phyloP scores from a whole-genome alignment of 2,113 vertebrate species.

The Orthonyx spaldingii region DNA sequence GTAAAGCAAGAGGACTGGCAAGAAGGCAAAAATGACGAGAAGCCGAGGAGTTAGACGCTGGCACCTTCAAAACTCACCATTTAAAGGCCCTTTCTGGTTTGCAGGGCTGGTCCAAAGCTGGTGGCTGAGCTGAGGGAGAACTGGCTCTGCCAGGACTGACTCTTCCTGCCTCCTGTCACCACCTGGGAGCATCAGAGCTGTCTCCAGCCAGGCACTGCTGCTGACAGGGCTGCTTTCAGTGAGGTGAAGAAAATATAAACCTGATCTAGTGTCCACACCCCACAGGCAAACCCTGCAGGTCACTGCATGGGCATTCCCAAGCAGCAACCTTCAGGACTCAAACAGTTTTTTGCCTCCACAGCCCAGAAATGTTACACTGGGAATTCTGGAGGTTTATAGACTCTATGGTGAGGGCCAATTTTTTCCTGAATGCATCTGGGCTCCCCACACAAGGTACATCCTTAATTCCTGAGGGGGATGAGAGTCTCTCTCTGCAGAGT shows the following conservation, averaged over 20 bases:
- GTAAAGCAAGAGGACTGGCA: conserved; percentile 4
- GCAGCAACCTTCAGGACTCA: neutral
- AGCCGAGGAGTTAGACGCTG: neutral
- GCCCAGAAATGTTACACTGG: neutral
- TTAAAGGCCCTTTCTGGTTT: neutral
- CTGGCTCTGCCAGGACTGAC: neutral
- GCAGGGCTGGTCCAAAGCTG: neutral
- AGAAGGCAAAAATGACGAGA: neutral
- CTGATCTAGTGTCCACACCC: rapidly evolving
- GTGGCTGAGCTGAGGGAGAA: neutral
- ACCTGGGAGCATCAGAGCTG: neutral
- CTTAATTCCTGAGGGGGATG: neutral
- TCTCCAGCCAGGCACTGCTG: neutral
- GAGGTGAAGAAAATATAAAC: neutral
- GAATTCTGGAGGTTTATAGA: neutral
- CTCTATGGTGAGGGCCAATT: neutral
- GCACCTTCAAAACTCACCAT: neutral
- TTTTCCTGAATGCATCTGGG: neutral
- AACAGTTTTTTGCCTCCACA: neutral
- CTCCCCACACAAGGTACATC: neutral
- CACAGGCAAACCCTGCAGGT: neutral
- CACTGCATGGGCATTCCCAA: rapidly evolving
- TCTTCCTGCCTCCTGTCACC: neutral
- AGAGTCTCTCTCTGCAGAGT: neutral
- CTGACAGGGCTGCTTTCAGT: neutral